Evolutionary conservation across 2,888 invertebrate species (phyloP), one percentile per base, ranked within the genome.

Genomic region (Noctua janthina): DNA sequence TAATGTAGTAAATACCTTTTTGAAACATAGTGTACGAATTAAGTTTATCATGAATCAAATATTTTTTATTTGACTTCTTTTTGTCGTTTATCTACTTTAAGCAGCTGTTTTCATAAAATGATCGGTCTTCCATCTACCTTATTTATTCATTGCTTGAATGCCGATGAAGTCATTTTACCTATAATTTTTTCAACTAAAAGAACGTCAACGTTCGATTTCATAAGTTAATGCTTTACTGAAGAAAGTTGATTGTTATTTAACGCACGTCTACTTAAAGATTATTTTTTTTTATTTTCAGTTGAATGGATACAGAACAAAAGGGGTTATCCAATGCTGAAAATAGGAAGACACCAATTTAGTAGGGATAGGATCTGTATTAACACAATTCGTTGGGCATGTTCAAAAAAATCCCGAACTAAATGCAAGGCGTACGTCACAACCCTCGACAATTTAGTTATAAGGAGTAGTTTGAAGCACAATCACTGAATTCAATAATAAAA

Each of bases 381-480:
- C 54, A 84, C 80, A 13, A 78, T 87, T 13, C 78, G 92, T 17
- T 92, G 92, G 92, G 85, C 88, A 35, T 93, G 92, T 75, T 88
- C 91, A 35, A 84, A 84, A 11, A 92, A 91, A 62, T 85, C 88
- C 11, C 79, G 90, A n/a, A 92, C 92, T 7, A 91, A 84, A 74
- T 94, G 94, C 76, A 66, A 66, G 66, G 66, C 66, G 39, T 66
- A 20, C 10, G 85, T 93, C 62, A 90, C 88, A 7, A 93, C 91
- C 0, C 29, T 84, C 0, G 66, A 89, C 13, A 85, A 86, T 7
- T 56, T 76, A 23, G 82, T 92, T 54, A 10, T 90, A 1, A 88
- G 78, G 75, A 81, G 81, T 11, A 85, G 79, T 54, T 81, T 92
- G 8, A 74, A 72, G 17, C 91, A 92, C 69, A 86, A 88, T 59